Conservation (phyloP, 2,888 invertebrate genomes). For the Caenorhabditis sp. region DNA sequence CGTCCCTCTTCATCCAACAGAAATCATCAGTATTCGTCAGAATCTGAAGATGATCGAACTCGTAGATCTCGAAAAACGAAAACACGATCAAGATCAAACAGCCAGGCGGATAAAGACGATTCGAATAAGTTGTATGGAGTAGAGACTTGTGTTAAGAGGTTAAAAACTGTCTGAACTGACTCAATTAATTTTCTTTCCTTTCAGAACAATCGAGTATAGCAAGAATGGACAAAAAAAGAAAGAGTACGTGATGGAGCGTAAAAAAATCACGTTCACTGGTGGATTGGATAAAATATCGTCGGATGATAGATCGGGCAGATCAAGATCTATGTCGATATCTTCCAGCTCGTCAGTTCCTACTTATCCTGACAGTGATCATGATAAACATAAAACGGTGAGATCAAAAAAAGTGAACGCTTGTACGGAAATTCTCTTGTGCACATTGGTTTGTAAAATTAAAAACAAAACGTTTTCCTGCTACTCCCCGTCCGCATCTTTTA, state of each 20-base stretch:
- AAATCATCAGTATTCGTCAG: neutral
- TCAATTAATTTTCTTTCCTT: neutral
- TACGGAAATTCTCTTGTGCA: neutral
- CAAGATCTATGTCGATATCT: conserved; percentile 6
- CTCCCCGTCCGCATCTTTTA: too few species aligned
- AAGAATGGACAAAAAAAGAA: neutral
- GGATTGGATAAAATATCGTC: conserved; percentile 10
- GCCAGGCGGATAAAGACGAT: neutral
- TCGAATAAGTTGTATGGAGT: neutral
- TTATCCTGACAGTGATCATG: conserved; percentile 14
- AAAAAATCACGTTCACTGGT: neutral
- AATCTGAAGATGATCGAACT: neutral
- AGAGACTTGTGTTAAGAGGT: conserved; percentile 5
- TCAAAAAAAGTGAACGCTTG: neutral
- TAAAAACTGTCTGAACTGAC: neutral
- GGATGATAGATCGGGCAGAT: conserved; percentile 4
- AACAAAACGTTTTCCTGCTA: too few species aligned
- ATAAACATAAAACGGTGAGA: conserved; percentile 2
- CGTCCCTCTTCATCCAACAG: neutral
- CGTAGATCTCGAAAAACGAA: neutral
- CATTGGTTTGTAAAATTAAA: too few species aligned
- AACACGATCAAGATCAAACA: neutral
- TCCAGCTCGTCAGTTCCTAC: conserved; percentile 13
- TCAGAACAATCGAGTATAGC: conserved; percentile 3
- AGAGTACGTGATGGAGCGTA: neutral